Conservation (phyloP, 2,888 invertebrate species). For the Catocala nupta region DNA sequence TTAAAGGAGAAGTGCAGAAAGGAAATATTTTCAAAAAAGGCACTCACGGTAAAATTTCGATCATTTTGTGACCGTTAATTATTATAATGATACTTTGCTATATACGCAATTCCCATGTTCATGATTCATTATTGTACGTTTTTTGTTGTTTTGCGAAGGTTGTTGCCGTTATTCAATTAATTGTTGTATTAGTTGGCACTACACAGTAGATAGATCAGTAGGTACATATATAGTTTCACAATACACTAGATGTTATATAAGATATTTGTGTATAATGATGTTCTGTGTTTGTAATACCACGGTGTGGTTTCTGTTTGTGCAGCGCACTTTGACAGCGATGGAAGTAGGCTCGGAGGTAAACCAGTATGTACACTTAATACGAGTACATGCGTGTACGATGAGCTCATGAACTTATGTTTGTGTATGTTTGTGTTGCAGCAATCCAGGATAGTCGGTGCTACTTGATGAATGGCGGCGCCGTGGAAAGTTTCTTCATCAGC, state of each 20-base stretch:
- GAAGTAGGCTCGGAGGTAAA: slow-evolving; percentile 50
- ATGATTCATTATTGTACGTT: no score
- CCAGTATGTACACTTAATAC: slow-evolving; percentile 31
- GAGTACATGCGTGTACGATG: neutral
- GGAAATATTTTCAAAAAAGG: no score
- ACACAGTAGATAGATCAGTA: slow-evolving; percentile 2
- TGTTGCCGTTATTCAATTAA: no score
- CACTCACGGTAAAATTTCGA: no score
- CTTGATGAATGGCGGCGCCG: slow-evolving; percentile 95
- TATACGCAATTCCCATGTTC: no score
- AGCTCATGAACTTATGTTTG: neutral
- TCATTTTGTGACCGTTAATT: no score
- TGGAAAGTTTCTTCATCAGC: slow-evolving; percentile 96
- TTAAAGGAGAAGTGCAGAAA: no score
- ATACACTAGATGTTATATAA: no score
- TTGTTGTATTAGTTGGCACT: no score
- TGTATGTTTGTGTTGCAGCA: slow-evolving; percentile 75
- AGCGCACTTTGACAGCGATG: slow-evolving; percentile 37
- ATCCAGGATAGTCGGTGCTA: slow-evolving; percentile 95
- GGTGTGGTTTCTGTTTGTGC: slow-evolving; percentile 44
- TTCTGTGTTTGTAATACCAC: neutral
- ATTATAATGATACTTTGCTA: no score
- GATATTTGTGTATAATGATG: no score
- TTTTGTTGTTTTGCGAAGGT: no score
- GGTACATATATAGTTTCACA: neutral